Evolutionary conservation across 2,797 vertebrate species (phyloP).

Genomic region (Lepus oiostolus): DNA sequence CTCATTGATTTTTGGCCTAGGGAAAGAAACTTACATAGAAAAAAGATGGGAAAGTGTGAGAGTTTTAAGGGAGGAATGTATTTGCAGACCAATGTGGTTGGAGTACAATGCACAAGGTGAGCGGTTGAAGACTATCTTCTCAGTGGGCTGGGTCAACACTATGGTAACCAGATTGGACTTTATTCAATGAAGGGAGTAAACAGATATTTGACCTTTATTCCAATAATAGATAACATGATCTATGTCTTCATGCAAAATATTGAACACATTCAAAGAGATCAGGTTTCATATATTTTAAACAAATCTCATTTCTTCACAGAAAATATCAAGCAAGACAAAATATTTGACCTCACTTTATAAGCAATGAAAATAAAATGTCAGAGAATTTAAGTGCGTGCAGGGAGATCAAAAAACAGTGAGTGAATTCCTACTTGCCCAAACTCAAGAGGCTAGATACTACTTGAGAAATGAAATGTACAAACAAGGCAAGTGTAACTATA

Average conservation of each 20-base stretch:
- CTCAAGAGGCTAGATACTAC: background rate
- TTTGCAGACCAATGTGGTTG: background rate
- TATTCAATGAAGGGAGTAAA: background rate
- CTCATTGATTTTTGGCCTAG: background rate
- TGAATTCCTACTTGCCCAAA: background rate
- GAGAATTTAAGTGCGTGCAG: background rate
- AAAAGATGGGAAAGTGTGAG: background rate
- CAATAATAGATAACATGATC: background rate
- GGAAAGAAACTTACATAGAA: background rate
- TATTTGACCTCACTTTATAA: slow-evolving; percentile 8
- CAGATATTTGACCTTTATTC: background rate
- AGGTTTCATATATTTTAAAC: background rate
- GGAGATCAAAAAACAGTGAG: background rate
- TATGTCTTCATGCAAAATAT: slow-evolving; percentile 5
- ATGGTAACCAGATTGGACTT: background rate
- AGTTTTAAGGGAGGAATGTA: background rate
- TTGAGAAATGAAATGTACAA: slow-evolving; percentile 37
- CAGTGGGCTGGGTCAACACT: accelerated
- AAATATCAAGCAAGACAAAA: background rate
- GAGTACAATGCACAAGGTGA: background rate
- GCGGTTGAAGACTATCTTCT: background rate
- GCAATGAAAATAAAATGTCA: background rate
- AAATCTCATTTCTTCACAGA: background rate
- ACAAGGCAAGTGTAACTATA: background rate
- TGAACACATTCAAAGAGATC: background rate